These are phyloP conservation scores for Bombus soroeensis DNA, from an alignment of 1,140 invertebrate genomes.

Conservation along the genomic window DNA sequence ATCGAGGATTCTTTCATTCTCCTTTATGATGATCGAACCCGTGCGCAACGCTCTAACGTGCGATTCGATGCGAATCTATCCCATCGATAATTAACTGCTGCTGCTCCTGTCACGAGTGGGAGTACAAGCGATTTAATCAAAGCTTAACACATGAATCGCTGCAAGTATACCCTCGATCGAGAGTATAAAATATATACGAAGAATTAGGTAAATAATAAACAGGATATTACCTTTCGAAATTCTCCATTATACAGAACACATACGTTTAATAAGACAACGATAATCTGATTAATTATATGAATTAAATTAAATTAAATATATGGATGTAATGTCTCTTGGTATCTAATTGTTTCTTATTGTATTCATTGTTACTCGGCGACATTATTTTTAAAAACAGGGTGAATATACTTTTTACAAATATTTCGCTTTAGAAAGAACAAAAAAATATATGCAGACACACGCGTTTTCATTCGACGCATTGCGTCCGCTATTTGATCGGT, in stretches of 20 bases:
- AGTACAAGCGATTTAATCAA: neutral
- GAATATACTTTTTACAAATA: neutral
- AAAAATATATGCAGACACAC: constrained; percentile 4
- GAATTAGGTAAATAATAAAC: too few relatives aligned
- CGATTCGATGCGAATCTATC: constrained; percentile 10
- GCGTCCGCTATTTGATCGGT: constrained; percentile 48
- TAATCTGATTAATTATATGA: too few relatives aligned
- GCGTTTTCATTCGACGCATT: constrained; percentile 1
- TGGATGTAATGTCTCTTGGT: neutral
- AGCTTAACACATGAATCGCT: neutral
- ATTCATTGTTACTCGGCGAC: too few relatives aligned
- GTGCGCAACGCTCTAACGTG: neutral
- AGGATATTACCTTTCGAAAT: too few relatives aligned
- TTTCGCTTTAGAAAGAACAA: neutral
- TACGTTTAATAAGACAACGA: too few relatives aligned
- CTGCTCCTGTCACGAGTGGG: neutral
- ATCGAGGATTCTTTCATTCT: constrained; percentile 54
- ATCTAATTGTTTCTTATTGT: neutral
- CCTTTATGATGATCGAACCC: constrained; percentile 49
- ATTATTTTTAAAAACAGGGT: too few relatives aligned
- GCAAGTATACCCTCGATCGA: neutral
- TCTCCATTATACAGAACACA: too few relatives aligned
- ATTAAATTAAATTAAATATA: neutral
- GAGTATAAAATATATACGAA: too few relatives aligned
- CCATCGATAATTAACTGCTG: constrained; percentile 4